Base-by-base conservation (phyloP, 1,140 invertebrate genomes). In the Carcinoscorpius rotundicauda region DNA sequence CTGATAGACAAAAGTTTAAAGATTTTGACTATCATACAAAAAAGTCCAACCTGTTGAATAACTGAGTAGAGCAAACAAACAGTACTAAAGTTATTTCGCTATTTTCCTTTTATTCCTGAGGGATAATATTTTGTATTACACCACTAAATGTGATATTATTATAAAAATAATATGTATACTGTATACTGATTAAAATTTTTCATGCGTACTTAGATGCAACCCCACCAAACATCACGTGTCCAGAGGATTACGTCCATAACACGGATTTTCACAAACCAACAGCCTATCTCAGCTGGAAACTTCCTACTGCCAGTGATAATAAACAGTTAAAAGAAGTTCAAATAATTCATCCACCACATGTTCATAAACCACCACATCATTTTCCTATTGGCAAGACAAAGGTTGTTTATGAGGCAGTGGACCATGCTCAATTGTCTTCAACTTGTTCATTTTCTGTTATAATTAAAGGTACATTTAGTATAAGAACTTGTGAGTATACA, bases 401-500 rank as follows among this genome's bases (percentile, higher is more conserved):
- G 58, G 10, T 68, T 55, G 67, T 68, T 1, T 68, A 68, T 61
- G 52, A 66, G 51, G 67, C 64, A 5, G n/a, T 51, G 10, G 67
- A 68, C 48, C 50, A 29, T n/a, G 50, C 55, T 48, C 49, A 63
- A 52, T 55, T 65, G 29, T 52, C 58, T 1, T 65, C 50, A 11
- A 60, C 64, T 57, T 68, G 67, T n/a, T 63, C 67, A 8, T 66
- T 68, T 10, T 51, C 52, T 9, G 62, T 68, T 11, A 63, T 52
- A 4, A 58, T 68, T 51, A 4, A 56, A n/a, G 67, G 67, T 68
- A 62, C 51, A 11, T 66, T n/a, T 10, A 56, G 29, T 29, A 29
- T 29, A 29, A 29, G 29, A 29, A 29, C 29, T 29, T 29, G 29
- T 29, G 29, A 29, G 29, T 29, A 29, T 29, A 1, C 29, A 29